Conservation (phyloP, 2,797 vertebrate species). For the Eptatretus atami region DNA sequence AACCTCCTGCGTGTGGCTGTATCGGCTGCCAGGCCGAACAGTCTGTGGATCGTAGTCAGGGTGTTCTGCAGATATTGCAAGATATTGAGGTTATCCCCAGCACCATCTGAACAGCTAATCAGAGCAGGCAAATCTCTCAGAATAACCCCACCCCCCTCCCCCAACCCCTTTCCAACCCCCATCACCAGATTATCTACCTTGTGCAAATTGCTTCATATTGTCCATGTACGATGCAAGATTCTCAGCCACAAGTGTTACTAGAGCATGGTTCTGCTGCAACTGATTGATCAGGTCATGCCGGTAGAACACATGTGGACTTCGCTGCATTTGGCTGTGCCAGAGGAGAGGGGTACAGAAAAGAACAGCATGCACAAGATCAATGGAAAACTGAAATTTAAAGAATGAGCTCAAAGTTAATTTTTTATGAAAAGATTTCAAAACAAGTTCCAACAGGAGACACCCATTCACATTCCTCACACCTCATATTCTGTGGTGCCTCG, state of each 20-base stretch:
- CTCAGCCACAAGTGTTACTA: constrained; percentile 88
- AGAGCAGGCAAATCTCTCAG: too few species aligned
- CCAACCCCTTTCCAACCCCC: too few species aligned
- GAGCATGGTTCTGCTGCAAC: constrained; percentile 90
- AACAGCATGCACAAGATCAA: constrained; percentile 7
- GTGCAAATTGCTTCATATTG: constrained; percentile 81
- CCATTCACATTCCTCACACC: constrained; percentile 19
- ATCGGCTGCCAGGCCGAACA: constrained; percentile 73
- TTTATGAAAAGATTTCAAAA: too few species aligned
- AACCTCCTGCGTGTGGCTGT: constrained; percentile 94
- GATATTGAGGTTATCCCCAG: too few species aligned
- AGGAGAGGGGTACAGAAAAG: constrained; percentile 12
- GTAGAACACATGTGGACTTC: constrained; percentile 92
- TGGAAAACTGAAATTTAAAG: too few species aligned
- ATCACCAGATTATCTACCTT: constrained; percentile 27
- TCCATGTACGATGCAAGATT: constrained; percentile 98
- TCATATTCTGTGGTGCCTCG: constrained; percentile 92
- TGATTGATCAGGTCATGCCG: constrained; percentile 98
- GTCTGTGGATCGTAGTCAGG: constrained; percentile 93
- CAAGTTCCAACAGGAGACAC: too few species aligned
- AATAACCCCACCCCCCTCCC: too few species aligned
- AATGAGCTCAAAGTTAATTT: too few species aligned
- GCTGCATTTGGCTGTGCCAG: constrained; percentile 56
- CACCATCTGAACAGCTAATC: too few species aligned
- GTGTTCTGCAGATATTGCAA: constrained; percentile 28